Evolutionary conservation across 2,113 vertebrate genomes (phyloP).

Genomic region (Tragulus kanchil): DNA sequence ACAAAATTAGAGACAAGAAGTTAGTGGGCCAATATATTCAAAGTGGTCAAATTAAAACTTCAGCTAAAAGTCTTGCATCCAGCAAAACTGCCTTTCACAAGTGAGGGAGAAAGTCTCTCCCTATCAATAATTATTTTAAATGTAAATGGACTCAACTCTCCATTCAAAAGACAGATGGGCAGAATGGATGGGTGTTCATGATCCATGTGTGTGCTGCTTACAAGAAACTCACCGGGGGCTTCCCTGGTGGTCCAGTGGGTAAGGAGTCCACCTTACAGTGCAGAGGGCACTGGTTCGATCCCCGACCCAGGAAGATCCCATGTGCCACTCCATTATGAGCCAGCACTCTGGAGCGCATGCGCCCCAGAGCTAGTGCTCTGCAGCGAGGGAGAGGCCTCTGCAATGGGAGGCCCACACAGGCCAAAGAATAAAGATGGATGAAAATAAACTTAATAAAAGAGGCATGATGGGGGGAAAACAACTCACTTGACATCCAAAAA

Average conservation of each 20-base stretch:
- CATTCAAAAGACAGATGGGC: not conserved
- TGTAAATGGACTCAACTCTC: not conserved
- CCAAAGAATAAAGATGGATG: too few relatives aligned
- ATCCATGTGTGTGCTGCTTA: not conserved
- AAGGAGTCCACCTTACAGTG: too few relatives aligned
- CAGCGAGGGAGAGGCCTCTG: too few relatives aligned
- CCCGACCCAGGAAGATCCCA: too few relatives aligned
- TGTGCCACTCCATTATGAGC: too few relatives aligned
- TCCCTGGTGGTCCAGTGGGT: too few relatives aligned
- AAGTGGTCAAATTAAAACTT: not conserved
- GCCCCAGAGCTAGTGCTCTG: too few relatives aligned
- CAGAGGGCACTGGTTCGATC: too few relatives aligned
- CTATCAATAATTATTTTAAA: not conserved
- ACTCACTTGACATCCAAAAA: not conserved
- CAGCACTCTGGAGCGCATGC: too few relatives aligned
- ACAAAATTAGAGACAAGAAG: not conserved
- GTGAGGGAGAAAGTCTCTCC: not conserved
- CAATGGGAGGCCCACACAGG: too few relatives aligned
- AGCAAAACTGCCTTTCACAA: conserved; percentile 1
- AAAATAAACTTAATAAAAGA: too few relatives aligned
- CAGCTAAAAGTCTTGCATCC: not conserved
- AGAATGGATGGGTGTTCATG: not conserved
- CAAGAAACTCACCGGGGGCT: not conserved
- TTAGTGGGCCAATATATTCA: not conserved
- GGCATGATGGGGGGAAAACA: too few relatives aligned